phyloP scores from a whole-genome alignment of 2,888 invertebrate species.

The Polylopha cassiicola region DNA sequence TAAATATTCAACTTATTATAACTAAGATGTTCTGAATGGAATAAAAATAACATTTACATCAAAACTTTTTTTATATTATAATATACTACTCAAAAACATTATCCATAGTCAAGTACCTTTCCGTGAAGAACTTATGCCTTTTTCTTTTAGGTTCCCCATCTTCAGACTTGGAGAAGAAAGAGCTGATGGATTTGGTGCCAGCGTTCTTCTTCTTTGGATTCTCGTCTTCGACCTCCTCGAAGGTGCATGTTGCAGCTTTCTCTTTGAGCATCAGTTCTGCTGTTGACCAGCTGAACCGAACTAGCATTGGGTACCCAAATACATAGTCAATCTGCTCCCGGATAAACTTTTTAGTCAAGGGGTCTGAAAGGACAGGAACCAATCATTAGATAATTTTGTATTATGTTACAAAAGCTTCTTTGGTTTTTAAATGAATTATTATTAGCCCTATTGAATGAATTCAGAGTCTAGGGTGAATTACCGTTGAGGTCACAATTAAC shows the following conservation, averaged over 20 bases:
- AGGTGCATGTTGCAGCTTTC: constrained; percentile 82
- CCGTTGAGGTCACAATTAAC: too few species aligned
- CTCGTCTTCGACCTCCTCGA: constrained; percentile 81
- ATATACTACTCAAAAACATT: constrained; percentile 61
- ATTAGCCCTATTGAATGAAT: too few species aligned
- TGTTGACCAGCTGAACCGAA: constrained; percentile 99
- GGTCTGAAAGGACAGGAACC: constrained; percentile 80
- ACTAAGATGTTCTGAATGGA: too few species aligned
- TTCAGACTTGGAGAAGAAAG: constrained; percentile 69
- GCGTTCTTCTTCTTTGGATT: constrained; percentile 50
- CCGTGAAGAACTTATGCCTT: constrained; percentile 81
- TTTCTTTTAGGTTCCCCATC: constrained; percentile 60
- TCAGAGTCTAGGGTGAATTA: too few species aligned
- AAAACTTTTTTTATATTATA: too few species aligned
- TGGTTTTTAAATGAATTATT: too few species aligned
- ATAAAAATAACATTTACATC: too few species aligned
- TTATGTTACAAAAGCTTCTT: too few species aligned
- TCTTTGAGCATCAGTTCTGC: constrained; percentile 87
- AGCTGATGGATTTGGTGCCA: constrained; percentile 77
- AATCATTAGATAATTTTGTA: constrained; percentile 4
- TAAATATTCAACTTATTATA: too few species aligned
- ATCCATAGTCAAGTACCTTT: constrained; percentile 77
- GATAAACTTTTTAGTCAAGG: constrained; percentile 94
- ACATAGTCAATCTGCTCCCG: constrained; percentile 87
- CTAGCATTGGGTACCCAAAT: constrained; percentile 96